Evolutionary conservation across 2,113 vertebrate species (phyloP), one percentile per base, ranked within the genome.

Genomic region (Otocyon megalotis): DNA sequence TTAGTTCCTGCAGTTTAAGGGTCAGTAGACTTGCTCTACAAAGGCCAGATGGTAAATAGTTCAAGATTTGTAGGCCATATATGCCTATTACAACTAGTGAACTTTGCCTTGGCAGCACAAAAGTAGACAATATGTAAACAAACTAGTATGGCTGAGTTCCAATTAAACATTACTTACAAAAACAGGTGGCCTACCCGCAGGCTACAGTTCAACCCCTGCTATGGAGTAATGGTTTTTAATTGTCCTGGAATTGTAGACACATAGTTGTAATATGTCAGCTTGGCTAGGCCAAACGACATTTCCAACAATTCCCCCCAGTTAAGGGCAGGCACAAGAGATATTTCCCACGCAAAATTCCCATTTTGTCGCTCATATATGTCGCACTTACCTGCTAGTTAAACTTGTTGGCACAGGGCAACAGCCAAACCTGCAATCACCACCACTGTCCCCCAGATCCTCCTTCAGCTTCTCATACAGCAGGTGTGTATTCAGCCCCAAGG

Each of bases 21-120:
- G 22, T 92, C 77, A 94, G 16, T 53, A 94, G 91, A 91, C 7
- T 35, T 96, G 74, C 15, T 65, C 26, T 63, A 82, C 50, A 91
- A 94, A 14, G 26, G 81, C 63, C 62, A 85, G 35, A 85, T 0
- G 93, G 32, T 79, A 96, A 96, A 69, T 58, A 72, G 11, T 62
- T 67, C 35, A 58, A 30, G 28, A 7, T 94, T 48, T 74, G 17
- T 43, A 48, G 48, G 76, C 5, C 37, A 71, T 53, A 67, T 8
- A 62, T 53, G 15, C 26, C 53, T 83, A 20, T 17, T 88, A 17
- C 20, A 96, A 67, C n/a, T 82, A 83, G 11, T 79, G 62, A 84
- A 71, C 60, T 83, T 85, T 17, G 20, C 43, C 60, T 58, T 30
- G 28, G n/a, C 20, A 54, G 26, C 60, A 54, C 26, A 35, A 69